Evolutionary conservation across 2,888 invertebrate species (phyloP), one percentile per base, ranked within the genome.

Genomic region (Norana najaformis): DNA sequence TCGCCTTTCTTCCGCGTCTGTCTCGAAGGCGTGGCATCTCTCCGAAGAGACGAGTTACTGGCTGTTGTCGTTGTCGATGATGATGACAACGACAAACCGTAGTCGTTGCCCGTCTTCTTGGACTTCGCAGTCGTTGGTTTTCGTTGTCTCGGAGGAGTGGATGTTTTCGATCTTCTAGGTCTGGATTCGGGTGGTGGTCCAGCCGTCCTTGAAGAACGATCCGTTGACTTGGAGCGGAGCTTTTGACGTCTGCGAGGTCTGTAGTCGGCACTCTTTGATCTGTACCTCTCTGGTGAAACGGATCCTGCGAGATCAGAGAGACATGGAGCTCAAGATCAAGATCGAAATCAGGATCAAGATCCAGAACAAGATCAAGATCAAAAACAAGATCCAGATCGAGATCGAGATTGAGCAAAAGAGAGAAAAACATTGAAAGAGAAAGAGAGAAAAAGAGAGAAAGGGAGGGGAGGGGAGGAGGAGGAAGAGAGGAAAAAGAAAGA

Each of bases 41-140:
- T 85, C 85, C 85, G 16, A 14, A 37, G 35, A 35, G 85, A 85
- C 34, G 85, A 85, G 35, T 85, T 34, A 85, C 85, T 85, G 35
- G 13, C 23, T 36, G 35, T 85, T 37, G 85, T 85, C 36, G 85
- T 85, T 85, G 85, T 37, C 37, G 85, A 35, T 36, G 36, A 85
- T 36, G 34, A 85, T 85, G 85, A 85, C 85, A 37, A 85, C 85
- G 85, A 85, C 85, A 37, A 36, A 37, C 36, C 36, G 85, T 35
- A 18, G 23, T 85, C 35, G 85, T 85, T 36, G 83, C 83, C 35
- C 20, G 83, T 35, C 11, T 85, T 85, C 85, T 85, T 85, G 16
- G 85, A 35, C 85, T 85, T 85, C 85, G 85, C 85, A 30, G 85
- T 85, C 85, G 36, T 85, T 85, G 69, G 69, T 69, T 85, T 23